Conservation (phyloP, 1,140 invertebrate species). For the Elymnias hypermnestra region DNA sequence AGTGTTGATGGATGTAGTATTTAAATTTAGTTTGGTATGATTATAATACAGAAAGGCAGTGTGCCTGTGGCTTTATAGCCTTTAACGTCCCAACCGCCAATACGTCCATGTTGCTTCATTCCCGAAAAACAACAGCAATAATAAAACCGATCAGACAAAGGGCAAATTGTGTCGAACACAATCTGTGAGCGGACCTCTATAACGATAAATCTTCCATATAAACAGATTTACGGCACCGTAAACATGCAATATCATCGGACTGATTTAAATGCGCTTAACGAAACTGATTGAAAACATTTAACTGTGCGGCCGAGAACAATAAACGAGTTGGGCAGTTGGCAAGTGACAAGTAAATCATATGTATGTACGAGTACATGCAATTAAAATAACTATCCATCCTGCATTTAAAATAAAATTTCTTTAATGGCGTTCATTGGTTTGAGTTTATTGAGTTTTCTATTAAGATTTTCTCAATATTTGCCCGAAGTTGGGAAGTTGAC, state of each 20-base stretch:
- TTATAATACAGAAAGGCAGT: too few species aligned
- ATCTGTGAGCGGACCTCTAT: slow-evolving; percentile 46
- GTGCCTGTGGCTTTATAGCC: neutral
- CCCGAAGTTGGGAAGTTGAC: too few species aligned
- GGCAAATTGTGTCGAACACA: slow-evolving; percentile 38
- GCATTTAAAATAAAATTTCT: too few species aligned
- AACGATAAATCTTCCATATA: slow-evolving; percentile 47
- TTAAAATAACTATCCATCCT: too few species aligned
- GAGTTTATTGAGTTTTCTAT: too few species aligned
- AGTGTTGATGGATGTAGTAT: too few species aligned
- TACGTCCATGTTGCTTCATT: neutral
- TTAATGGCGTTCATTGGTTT: too few species aligned
- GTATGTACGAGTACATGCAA: too few species aligned
- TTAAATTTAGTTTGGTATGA: too few species aligned
- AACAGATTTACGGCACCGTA: slow-evolving; percentile 55
- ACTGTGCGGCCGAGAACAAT: neutral
- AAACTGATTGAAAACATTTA: slow-evolving; percentile 1
- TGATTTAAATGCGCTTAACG: slow-evolving; percentile 10
- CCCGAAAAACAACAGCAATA: slow-evolving; percentile 1
- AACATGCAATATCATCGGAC: slow-evolving; percentile 55
- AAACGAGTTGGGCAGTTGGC: neutral
- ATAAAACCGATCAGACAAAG: slow-evolving; percentile 31
- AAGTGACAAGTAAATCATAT: too few species aligned
- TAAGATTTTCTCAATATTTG: too few species aligned
- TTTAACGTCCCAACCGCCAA: neutral